Percentiles rank a stretch among this genome's conserved stretches.
These are phyloP conservation scores for Gryon sp. DNA, from an alignment of 1,140 invertebrate species.

Conservation along the genomic window DNA sequence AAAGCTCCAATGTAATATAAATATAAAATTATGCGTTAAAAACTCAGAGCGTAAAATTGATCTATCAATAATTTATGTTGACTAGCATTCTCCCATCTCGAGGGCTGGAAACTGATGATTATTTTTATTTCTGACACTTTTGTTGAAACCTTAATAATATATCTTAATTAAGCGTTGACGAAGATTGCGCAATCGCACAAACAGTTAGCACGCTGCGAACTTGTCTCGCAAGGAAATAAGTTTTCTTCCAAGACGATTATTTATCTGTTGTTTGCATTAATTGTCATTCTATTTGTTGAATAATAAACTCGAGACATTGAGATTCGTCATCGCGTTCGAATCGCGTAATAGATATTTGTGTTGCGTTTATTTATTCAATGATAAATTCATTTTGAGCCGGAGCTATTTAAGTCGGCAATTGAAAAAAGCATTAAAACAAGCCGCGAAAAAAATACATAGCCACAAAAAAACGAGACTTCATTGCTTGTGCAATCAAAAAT, in stretches of 20 bases:
- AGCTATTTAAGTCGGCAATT: constrained; percentile 41
- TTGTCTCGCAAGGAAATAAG: constrained; percentile 31
- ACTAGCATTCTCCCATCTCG: constrained; percentile 32
- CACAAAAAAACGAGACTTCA: too few species aligned
- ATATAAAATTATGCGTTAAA: constrained; percentile 12
- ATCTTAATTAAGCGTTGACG: constrained; percentile 45
- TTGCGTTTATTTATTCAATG: constrained; percentile 57
- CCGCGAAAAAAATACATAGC: constrained; percentile 17
- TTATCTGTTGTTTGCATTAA: constrained; percentile 56
- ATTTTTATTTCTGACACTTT: constrained; percentile 49
- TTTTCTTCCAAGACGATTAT: constrained; percentile 54
- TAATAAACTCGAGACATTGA: constrained; percentile 61
- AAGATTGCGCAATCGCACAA: constrained; percentile 36
- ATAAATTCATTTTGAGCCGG: constrained; percentile 51
- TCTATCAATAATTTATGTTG: constrained; percentile 46
- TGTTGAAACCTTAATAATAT: constrained; percentile 54
- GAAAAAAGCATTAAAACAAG: constrained; percentile 45
- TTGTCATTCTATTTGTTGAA: constrained; percentile 59
- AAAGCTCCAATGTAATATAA: background rate
- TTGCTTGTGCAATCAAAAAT: constrained; percentile 38
- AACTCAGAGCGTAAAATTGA: constrained; percentile 25
- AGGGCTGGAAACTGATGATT: constrained; percentile 11
- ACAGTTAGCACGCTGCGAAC: background rate
- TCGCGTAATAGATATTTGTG: constrained; percentile 54
- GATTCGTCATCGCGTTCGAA: constrained; percentile 50